Conservation (phyloP, 2,888 invertebrate genomes). For the Apodemia zela region DNA sequence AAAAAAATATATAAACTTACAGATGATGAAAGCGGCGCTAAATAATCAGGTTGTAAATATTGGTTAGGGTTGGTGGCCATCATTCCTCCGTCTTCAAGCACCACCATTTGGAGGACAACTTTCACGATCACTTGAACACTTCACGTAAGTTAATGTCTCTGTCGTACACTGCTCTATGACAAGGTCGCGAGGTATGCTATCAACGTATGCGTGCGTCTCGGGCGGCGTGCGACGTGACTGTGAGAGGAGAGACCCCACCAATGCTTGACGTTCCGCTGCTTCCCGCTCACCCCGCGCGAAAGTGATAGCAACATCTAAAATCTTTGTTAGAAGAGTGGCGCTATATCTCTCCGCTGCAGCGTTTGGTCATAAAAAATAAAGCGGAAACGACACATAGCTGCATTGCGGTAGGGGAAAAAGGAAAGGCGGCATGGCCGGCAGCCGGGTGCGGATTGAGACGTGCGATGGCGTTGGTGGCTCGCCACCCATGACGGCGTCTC, state of each 20-base stretch:
- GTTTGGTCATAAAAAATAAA: slow-evolving; percentile 73
- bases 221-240: slow-evolving; percentile 55
- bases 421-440: slow-evolving; percentile 75
- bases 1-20: slow-evolving; percentile 82
- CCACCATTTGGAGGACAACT: slow-evolving; percentile 87
- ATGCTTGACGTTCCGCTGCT: slow-evolving; percentile 48
- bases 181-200: slow-evolving; percentile 50
- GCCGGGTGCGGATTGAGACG: slow-evolving; percentile 80
- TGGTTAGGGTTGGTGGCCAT: slow-evolving; percentile 94
- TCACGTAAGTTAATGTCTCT: slow-evolving; percentile 66
- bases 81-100: slow-evolving; percentile 94
- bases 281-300: slow-evolving; percentile 53
- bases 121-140: slow-evolving; percentile 62
- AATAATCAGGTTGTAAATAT: slow-evolving; percentile 97
- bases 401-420: slow-evolving; percentile 78
- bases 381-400: slow-evolving; percentile 79
- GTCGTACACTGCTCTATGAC: slow-evolving; percentile 60
- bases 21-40: slow-evolving; percentile 95
- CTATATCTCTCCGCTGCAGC: slow-evolving; percentile 75
- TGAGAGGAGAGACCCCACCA: slow-evolving; percentile 70
- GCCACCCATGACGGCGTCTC: slow-evolving; percentile 78
- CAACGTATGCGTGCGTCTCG: slow-evolving; percentile 52
- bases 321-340: slow-evolving; percentile 61
- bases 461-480: slow-evolving; percentile 77
- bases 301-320: slow-evolving; percentile 53